Evolutionary conservation across 1,140 invertebrate species (phyloP).

Genomic region (Bombus superbus): DNA sequence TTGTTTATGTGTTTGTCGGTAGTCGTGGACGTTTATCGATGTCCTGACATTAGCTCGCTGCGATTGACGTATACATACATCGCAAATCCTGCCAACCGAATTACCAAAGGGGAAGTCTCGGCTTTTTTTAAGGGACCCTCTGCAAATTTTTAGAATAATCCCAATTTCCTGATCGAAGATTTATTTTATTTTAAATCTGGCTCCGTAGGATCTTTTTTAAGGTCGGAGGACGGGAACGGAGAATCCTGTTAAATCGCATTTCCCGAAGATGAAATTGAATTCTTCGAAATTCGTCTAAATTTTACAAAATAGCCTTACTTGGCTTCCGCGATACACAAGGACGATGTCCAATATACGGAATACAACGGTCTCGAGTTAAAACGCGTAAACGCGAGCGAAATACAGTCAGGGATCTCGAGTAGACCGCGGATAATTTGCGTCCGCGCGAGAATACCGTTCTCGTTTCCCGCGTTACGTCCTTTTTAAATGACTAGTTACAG

Average conservation of each 20-base stretch:
- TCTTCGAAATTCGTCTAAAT: too few relatives aligned
- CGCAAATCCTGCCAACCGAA: conserved; percentile 66
- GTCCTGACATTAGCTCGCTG: conserved; percentile 70
- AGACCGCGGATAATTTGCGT: neutral
- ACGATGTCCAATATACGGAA: neutral
- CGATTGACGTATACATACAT: conserved; percentile 71
- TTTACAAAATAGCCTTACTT: too few relatives aligned
- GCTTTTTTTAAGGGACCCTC: neutral
- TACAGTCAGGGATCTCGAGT: neutral
- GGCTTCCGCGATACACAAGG: neutral
- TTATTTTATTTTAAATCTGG: neutral
- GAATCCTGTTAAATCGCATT: too few relatives aligned
- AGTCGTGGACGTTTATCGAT: conserved; percentile 80
- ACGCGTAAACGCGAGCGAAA: neutral
- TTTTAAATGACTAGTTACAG: neutral
- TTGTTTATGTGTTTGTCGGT: conserved; percentile 78
- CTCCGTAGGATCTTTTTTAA: neutral
- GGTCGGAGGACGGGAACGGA: too few relatives aligned
- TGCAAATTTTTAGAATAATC: neutral
- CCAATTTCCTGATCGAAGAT: neutral
- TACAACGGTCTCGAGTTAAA: neutral
- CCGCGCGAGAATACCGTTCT: neutral
- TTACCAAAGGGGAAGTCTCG: conserved; percentile 32
- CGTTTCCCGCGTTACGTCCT: neutral
- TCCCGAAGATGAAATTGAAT: too few relatives aligned